Base-by-base conservation (phyloP, 2,113 vertebrate species). In the Notarius lentiginosus region DNA sequence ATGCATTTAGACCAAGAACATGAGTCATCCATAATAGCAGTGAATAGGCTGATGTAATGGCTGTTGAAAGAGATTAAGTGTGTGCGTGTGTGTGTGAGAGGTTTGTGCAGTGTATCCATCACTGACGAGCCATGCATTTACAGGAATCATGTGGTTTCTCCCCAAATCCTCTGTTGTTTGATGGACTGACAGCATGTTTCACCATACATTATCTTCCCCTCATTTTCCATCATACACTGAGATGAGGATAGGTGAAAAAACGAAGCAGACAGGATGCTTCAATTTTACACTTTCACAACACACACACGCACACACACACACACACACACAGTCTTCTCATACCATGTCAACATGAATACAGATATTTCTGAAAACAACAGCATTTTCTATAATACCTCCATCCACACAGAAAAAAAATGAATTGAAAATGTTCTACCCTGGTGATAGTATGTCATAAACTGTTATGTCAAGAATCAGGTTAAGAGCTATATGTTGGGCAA, bases 171-270 rank as follows among this genome's bases (percentile, higher is more conserved):
- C 17, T 12, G 4, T 12, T 1, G 47, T 55, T 41, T 55, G 55
- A 84, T 84, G 27, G 15, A 22, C 17, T 73, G 66, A 58, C 83
- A 73, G 68, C 83, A 60, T 58, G 24, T 72, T 73, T 70, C 41
- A 49, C 53, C 82, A 22, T 58, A 72, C 83, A 47, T 84, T 73
- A 73, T 41, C 53, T 17, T 47, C 51, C 83, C 22, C 9, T 84
- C 83, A 73, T 73, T 73, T 53, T 84, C 27, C 30, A 58, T 51
- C 58, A 41, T 73, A 84, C 10, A 73, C 51, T 55, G 66, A 17
- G 68, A 72, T 0, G 34, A 73, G 66, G 22, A 30, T 12, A 47
- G 20, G 72, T 6, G 10, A 76, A 85, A 76, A 85, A 61, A 5
- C 53, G 60, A 58, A 72, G 17, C 10, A n/a, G 53, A 84, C 55